Evolutionary conservation across 2,113 vertebrate species (phyloP).

Genomic region (Thalassarche chlororhynchos): DNA sequence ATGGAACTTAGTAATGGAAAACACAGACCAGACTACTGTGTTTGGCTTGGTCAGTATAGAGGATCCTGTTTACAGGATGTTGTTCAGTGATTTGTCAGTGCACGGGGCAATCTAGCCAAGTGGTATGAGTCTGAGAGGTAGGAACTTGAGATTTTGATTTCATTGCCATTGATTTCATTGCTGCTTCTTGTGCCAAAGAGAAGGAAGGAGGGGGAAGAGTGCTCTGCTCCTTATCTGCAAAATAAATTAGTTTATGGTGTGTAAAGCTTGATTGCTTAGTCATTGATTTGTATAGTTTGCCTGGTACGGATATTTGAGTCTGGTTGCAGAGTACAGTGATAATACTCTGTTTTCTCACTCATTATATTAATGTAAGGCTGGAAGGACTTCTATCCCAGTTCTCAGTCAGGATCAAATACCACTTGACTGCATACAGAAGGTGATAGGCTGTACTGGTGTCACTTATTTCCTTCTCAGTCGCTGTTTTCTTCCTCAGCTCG

Average conservation of each 20-base stretch:
- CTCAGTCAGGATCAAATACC: background rate
- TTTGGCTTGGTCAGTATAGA: background rate
- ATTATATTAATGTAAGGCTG: background rate
- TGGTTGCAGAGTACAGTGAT: background rate
- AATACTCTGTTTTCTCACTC: background rate
- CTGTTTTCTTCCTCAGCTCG: background rate
- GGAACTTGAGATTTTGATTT: background rate
- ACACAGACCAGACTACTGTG: background rate
- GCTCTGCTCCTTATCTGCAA: background rate
- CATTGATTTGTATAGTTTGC: background rate
- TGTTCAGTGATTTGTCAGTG: background rate
- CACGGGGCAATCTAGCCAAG: background rate
- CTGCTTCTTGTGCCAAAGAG: background rate
- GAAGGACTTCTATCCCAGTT: background rate
- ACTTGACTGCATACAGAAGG: background rate
- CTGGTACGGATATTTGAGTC: background rate
- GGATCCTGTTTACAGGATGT: background rate
- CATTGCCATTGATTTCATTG: background rate
- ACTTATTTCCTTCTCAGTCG: background rate
- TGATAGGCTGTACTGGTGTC: background rate
- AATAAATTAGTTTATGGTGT: background rate
- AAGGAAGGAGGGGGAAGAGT: background rate
- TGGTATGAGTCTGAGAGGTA: background rate
- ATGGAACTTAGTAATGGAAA: background rate
- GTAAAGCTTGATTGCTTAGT: background rate